phyloP scores from a whole-genome alignment of 1,140 invertebrate species.

The Eumeta japonica region DNA sequence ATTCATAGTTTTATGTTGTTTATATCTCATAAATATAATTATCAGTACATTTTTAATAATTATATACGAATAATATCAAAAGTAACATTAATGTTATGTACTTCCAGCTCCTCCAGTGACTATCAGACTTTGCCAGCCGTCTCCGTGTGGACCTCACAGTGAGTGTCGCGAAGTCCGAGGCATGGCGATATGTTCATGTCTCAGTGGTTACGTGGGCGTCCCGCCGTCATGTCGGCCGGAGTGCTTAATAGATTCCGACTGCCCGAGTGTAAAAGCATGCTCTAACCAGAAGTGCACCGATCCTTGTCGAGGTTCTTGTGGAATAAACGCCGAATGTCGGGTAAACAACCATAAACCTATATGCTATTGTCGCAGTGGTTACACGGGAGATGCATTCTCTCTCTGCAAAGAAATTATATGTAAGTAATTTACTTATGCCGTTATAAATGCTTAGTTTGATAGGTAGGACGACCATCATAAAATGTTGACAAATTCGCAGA shows the following conservation, averaged over 20 bases:
- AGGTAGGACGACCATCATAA: conserved; percentile 2
- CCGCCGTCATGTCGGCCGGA: conserved; percentile 72
- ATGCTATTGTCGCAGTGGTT: conserved; percentile 62
- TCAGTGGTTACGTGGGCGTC: conserved; percentile 69
- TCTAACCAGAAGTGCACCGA: conserved; percentile 81
- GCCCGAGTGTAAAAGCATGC: conserved; percentile 75
- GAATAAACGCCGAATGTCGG: conserved; percentile 60
- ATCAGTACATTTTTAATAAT: too few species aligned
- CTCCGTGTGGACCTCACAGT: conserved; percentile 68
- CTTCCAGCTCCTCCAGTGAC: conserved; percentile 32
- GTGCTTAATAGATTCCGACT: conserved; percentile 74
- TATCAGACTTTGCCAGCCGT: conserved; percentile 58
- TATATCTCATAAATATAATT: too few species aligned
- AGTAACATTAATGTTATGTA: conserved; percentile 12
- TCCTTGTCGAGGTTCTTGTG: conserved; percentile 74
- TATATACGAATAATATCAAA: too few species aligned
- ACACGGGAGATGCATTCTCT: conserved; percentile 63
- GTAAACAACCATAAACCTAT: conserved; percentile 67
- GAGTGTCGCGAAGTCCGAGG: conserved; percentile 65
- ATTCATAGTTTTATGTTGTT: conserved; percentile 1
- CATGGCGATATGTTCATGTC: conserved; percentile 68
- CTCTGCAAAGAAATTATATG: conserved; percentile 27
- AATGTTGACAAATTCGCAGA: conserved; percentile 13
- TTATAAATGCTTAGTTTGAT: conserved; percentile 9
- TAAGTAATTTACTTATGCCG: conserved; percentile 15